These are phyloP conservation scores for Panagrolaimus sp. DNA, from an alignment of 1,140 invertebrate genomes.

Conservation along the genomic window DNA sequence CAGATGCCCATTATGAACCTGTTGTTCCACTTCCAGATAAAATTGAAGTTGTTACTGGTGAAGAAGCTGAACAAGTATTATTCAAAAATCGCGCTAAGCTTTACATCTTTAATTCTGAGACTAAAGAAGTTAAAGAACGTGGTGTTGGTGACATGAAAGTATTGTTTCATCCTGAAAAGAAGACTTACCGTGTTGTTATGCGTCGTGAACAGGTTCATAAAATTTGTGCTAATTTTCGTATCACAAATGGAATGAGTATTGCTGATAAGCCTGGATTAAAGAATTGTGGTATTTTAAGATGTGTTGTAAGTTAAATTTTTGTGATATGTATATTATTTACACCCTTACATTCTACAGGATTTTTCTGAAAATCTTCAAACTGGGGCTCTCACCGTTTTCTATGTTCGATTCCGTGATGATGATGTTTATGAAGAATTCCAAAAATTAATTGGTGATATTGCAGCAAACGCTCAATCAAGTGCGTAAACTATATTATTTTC, in stretches of 20 bases:
- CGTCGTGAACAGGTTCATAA: constrained; percentile 76
- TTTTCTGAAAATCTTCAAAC: neutral
- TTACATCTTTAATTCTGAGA: constrained; percentile 66
- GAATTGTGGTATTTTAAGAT: neutral
- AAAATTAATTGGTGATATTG: neutral
- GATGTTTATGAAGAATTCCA: neutral
- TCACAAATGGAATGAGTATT: neutral
- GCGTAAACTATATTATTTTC: no score
- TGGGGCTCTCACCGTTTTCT: neutral
- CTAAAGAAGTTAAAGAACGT: constrained; percentile 62
- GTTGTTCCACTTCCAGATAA: constrained; percentile 75
- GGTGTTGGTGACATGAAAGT: constrained; percentile 62
- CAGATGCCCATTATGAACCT: constrained; percentile 59
- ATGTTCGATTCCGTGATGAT: neutral
- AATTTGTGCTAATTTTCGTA: constrained; percentile 72
- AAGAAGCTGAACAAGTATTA: constrained; percentile 73
- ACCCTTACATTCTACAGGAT: neutral
- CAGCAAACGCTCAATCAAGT: no score
- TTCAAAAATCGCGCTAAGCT: constrained; percentile 72
- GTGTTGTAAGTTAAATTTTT: neutral
- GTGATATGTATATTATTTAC: neutral
- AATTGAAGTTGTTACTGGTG: constrained; percentile 77
- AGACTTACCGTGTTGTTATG: constrained; percentile 74
- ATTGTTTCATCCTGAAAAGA: constrained; percentile 64
- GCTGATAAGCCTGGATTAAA: neutral